Evolutionary conservation across 1,140 invertebrate genomes (phyloP).

Genomic region (Drosophila eugracilis): DNA sequence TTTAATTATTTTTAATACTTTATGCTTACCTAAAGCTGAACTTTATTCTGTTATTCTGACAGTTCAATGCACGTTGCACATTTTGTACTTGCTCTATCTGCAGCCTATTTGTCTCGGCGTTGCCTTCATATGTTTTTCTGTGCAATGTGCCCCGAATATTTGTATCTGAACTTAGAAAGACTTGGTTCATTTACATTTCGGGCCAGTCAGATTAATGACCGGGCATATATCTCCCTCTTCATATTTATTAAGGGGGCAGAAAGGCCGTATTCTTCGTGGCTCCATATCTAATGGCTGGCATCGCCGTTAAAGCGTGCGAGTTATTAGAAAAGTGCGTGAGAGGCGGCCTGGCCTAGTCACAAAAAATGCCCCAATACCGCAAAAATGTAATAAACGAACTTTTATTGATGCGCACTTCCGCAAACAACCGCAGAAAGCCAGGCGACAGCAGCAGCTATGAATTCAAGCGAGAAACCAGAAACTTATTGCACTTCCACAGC

Average conservation of each 20-base stretch:
- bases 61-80: slow-evolving; percentile 49
- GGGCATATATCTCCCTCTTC: slow-evolving; percentile 35
- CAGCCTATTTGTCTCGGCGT: slow-evolving; percentile 13
- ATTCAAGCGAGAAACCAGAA: slow-evolving; percentile 40
- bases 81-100: not conserved
- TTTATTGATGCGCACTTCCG: slow-evolving; percentile 76
- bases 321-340: slow-evolving; percentile 68
- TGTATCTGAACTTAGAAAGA: slow-evolving; percentile 1
- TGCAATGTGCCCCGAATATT: slow-evolving; percentile 44
- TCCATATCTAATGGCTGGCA: slow-evolving; percentile 45
- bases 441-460: slow-evolving; percentile 43
- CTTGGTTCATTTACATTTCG: slow-evolving; percentile 30
- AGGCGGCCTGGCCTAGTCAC: slow-evolving; percentile 5
- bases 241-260: slow-evolving; percentile 4
- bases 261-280: slow-evolving; percentile 13
- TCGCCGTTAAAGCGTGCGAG: slow-evolving; percentile 52
- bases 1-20: too few relatives aligned
- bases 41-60: too few relatives aligned
- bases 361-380: slow-evolving; percentile 26
- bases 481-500: not conserved
- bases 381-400: slow-evolving; percentile 72
- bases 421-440: slow-evolving; percentile 57
- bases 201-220: slow-evolving; percentile 47
- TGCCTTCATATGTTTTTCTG: slow-evolving; percentile 16
- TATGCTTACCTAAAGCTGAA: too few relatives aligned